phyloP scores from a whole-genome alignment of 37 sponge, comb jelly and placozoan genomes.

The Chondrilla cf. caribensis region DNA sequence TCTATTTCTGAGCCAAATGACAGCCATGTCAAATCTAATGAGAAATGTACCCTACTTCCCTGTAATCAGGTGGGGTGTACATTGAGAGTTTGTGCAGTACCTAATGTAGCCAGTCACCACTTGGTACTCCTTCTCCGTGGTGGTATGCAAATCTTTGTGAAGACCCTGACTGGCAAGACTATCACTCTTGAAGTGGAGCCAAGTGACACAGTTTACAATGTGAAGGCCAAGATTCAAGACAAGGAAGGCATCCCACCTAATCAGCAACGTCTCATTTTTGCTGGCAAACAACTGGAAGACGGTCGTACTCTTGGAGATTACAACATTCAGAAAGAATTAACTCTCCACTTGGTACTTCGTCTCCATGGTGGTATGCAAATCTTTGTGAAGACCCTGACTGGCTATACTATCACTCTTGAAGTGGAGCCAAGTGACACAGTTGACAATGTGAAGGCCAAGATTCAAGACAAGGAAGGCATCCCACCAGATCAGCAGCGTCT shows the following conservation, averaged over 20 bases:
- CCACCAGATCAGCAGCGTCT: conserved; percentile 79
- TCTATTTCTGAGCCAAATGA: no score
- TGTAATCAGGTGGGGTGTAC: no score
- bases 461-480: conserved; percentile 79
- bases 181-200: conserved; percentile 95
- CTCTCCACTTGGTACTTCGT: background rate
- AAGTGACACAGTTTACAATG: conserved; percentile 89
- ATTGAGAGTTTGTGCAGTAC: no score
- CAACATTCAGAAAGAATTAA: background rate
- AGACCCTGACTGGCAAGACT: conserved; percentile 94
- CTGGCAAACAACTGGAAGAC: conserved; percentile 83
- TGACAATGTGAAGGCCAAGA: conserved; percentile 77
- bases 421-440: conserved; percentile 73
- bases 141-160: conserved; percentile 97
- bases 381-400: conserved; percentile 77
- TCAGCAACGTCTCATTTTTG: conserved; percentile 94
- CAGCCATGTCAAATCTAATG: no score
- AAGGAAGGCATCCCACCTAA: conserved; percentile 94
- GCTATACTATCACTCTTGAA: conserved; percentile 75
- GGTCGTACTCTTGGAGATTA: background rate
- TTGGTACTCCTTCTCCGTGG: background rate
- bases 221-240: conserved; percentile 95
- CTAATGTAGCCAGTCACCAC: no score
- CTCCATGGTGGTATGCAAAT: conserved; percentile 66
- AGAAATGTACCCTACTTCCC: no score